Evolutionary conservation across 1,140 invertebrate genomes (phyloP).

Genomic region (Drosophila lowei): DNA sequence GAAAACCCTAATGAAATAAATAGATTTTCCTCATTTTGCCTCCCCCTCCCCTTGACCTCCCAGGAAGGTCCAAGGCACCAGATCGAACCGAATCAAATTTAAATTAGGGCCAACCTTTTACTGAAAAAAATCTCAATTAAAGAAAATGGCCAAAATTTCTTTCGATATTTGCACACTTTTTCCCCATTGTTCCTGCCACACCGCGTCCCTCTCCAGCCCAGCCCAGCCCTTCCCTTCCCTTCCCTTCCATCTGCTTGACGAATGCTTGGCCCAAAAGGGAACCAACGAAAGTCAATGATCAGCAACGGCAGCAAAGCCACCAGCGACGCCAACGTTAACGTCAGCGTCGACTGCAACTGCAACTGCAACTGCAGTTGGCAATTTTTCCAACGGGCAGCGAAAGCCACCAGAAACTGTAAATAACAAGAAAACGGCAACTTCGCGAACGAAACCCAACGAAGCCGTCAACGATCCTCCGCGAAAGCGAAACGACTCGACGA

Average conservation of each 20-base stretch:
- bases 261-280: conserved; percentile 71
- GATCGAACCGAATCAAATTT: conserved; percentile 5
- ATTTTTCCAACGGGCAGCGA: conserved; percentile 78
- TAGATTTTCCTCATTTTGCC: too few relatives aligned
- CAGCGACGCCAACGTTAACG: conserved; percentile 19
- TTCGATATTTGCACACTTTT: conserved; percentile 23
- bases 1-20: too few relatives aligned
- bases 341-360: conserved; percentile 36
- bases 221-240: conserved; percentile 53
- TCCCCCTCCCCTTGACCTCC: too few relatives aligned
- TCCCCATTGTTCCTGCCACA: conserved; percentile 7
- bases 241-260: conserved; percentile 50
- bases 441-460: conserved; percentile 28
- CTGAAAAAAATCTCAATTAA: too few relatives aligned
- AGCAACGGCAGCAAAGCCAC: conserved; percentile 34
- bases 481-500: conserved; percentile 46
- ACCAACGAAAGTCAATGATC: conserved; percentile 79
- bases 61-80: too few relatives aligned
- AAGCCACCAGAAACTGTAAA: conserved; percentile 79
- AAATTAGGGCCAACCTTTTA: too few relatives aligned
- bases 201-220: conserved; percentile 19
- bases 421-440: conserved; percentile 75
- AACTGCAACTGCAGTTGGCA: conserved; percentile 38
- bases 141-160: not conserved
- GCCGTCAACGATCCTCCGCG: conserved; percentile 64